Conservation (phyloP, 2,797 vertebrate species). For the Cossypha dichroa region DNA sequence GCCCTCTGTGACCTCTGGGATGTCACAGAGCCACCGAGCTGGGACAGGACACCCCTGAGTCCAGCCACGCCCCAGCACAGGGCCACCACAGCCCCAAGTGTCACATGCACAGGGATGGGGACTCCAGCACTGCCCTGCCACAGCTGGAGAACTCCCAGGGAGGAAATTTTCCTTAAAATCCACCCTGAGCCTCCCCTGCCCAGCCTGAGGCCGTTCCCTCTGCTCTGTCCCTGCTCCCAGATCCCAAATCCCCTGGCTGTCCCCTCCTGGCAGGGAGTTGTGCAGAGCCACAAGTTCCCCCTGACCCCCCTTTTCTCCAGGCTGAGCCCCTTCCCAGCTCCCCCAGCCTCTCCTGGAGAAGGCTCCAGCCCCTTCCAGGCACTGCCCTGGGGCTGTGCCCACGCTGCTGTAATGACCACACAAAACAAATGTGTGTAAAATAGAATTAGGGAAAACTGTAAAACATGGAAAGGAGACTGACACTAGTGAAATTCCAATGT, state of each 20-base stretch:
- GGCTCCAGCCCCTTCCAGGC: background rate
- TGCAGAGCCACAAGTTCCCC: background rate
- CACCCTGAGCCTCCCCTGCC: background rate
- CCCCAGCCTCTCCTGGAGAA: background rate
- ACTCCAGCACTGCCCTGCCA: background rate
- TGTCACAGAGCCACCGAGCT: rapidly evolving
- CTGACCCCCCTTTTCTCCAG: background rate
- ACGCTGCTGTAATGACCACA: background rate
- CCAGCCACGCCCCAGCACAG: background rate
- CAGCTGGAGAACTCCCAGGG: background rate
- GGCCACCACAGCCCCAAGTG: background rate
- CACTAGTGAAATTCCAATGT: background rate
- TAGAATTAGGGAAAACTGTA: background rate
- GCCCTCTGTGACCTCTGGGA: background rate
- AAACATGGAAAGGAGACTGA: background rate
- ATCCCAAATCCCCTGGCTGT: background rate
- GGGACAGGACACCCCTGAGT: background rate
- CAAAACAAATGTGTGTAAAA: background rate
- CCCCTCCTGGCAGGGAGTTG: background rate
- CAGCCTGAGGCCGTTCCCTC: rapidly evolving
- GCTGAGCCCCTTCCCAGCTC: background rate
- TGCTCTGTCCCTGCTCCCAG: background rate
- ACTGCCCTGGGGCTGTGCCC: background rate
- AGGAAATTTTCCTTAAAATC: background rate
- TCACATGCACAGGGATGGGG: background rate